These are phyloP conservation scores for Urosaurus nigricauda DNA, from an alignment of 2,797 vertebrate genomes.

Conservation along the genomic window DNA sequence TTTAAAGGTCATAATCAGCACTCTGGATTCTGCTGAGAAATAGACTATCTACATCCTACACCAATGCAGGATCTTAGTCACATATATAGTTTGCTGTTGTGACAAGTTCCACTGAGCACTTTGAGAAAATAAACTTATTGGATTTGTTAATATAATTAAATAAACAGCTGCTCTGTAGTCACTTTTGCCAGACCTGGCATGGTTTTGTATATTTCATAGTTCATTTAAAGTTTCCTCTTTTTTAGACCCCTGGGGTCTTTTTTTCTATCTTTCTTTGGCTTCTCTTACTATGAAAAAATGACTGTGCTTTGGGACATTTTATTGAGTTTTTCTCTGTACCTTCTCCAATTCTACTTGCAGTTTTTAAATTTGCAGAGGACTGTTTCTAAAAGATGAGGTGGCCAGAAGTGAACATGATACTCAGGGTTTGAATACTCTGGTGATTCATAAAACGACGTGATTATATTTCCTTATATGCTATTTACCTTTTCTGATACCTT, in stretches of 20 bases:
- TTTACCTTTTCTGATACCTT: not conserved
- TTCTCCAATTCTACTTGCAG: not conserved
- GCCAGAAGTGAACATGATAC: constrained; percentile 14
- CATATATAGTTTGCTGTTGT: not conserved
- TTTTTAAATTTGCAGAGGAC: not conserved
- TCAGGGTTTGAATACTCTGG: not conserved
- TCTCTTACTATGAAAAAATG: constrained; percentile 9
- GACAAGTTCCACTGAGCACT: not conserved
- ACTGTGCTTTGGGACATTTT: not conserved
- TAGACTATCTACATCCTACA: too few species aligned
- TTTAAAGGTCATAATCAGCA: too few species aligned
- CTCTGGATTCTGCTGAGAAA: too few species aligned
- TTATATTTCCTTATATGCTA: constrained; percentile 7
- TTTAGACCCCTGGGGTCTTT: not conserved
- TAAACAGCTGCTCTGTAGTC: constrained; percentile 22
- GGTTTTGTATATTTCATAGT: not conserved
- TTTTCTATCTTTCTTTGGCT: not conserved
- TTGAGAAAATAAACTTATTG: constrained; percentile 23
- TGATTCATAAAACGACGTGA: constrained; percentile 13
- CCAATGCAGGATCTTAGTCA: too few species aligned
- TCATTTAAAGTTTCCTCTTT: not conserved
- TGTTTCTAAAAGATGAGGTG: not conserved
- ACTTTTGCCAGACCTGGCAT: not conserved
- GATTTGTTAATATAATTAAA: not conserved
- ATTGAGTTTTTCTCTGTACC: not conserved